phyloP scores from a whole-genome alignment of 2,113 vertebrate genomes.

The Strix uralensis region DNA sequence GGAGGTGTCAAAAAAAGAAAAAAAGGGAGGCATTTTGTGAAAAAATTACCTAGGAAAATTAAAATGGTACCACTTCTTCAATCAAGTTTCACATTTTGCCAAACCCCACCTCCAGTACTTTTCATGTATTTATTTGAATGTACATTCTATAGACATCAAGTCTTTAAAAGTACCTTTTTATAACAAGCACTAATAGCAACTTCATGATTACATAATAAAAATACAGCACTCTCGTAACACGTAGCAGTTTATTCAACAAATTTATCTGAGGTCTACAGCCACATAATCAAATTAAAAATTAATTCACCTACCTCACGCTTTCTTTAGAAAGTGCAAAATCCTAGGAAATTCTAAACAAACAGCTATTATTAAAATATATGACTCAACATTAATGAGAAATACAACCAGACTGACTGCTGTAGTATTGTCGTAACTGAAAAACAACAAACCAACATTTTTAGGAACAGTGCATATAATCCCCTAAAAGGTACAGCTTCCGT shows the following conservation, averaged over 20 bases:
- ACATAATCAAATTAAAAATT: conserved; percentile 6
- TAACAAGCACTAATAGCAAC: neutral
- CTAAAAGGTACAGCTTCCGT: conserved; percentile 15
- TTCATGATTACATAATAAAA: conserved; percentile 25
- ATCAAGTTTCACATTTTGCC: neutral
- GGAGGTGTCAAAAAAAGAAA: neutral
- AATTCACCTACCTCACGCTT: conserved; percentile 1
- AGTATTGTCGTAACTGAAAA: neutral
- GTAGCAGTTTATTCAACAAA: neutral
- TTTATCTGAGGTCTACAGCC: conserved; percentile 5
- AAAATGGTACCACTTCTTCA: conserved; percentile 24
- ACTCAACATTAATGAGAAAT: conserved; percentile 28
- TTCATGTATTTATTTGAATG: neutral
- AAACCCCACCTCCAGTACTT: neutral
- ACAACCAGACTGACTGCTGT: neutral
- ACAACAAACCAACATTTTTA: neutral
- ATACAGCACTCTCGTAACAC: neutral
- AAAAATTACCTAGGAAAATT: conserved; percentile 36
- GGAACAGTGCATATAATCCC: neutral
- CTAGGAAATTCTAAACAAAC: conserved; percentile 30
- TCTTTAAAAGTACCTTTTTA: conserved; percentile 1
- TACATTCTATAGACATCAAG: neutral
- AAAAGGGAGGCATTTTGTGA: conserved; percentile 23
- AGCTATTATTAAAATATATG: conserved; percentile 13
- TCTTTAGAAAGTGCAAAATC: conserved; percentile 24